phyloP scores from a whole-genome alignment of 2,888 invertebrate genomes.

The Lithophane ornitopus region DNA sequence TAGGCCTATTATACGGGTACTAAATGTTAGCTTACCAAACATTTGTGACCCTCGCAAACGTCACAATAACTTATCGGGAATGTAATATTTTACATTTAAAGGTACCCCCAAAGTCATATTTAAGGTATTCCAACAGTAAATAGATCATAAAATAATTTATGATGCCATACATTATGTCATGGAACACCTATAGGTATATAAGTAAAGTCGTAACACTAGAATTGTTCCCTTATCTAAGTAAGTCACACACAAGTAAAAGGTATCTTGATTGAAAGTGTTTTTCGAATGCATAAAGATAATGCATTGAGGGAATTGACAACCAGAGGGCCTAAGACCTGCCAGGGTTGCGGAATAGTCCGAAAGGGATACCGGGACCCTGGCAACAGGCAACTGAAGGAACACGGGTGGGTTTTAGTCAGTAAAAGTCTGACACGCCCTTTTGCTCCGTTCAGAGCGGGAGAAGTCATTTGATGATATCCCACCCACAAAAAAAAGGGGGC shows the following conservation, averaged over 20 bases:
- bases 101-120: slow-evolving; percentile 7
- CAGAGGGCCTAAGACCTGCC: too few species aligned
- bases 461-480: too few species aligned
- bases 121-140: slow-evolving; percentile 17
- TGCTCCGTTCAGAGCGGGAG: too few species aligned
- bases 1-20: neutral
- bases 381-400: too few species aligned
- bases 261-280: slow-evolving; percentile 9
- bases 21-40: neutral
- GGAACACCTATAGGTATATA: neutral
- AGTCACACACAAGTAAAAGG: neutral
- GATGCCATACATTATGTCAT: neutral
- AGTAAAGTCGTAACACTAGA: neutral
- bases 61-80: slow-evolving; percentile 8
- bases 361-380: too few species aligned
- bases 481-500: too few species aligned
- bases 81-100: slow-evolving; percentile 22
- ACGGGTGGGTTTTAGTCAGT: too few species aligned
- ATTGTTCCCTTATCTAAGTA: too few species aligned
- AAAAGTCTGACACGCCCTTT: too few species aligned
- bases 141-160: slow-evolving; percentile 30
- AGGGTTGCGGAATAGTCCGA: too few species aligned
- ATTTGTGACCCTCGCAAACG: slow-evolving; percentile 6
- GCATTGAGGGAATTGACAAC: neutral
- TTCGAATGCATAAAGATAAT: neutral